phyloP scores from a whole-genome alignment of 2,888 invertebrate genomes.

The Machimus atricapillus region DNA sequence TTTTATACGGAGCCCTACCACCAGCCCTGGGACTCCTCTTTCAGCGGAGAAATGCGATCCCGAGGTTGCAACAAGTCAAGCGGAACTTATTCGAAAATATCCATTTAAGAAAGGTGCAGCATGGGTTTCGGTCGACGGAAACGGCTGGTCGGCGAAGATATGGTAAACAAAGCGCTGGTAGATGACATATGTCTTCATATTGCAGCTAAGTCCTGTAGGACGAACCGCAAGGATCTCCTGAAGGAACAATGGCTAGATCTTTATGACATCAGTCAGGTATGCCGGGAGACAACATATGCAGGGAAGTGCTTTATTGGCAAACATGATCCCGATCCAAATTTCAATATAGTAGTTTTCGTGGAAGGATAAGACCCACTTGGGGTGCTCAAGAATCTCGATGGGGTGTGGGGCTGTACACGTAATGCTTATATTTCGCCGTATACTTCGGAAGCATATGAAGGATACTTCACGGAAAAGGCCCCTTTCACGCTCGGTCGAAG shows the following conservation, averaged over 20 bases:
- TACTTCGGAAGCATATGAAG: conserved; percentile 7
- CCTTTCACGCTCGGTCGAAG: background rate
- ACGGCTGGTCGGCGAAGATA: background rate
- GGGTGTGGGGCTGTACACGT: background rate
- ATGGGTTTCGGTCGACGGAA: background rate
- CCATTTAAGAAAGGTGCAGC: background rate
- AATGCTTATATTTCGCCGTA: background rate
- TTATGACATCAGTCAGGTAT: background rate
- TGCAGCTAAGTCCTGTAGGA: background rate
- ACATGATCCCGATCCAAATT: background rate
- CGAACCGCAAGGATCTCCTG: background rate
- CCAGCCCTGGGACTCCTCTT: background rate
- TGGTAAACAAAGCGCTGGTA: background rate
- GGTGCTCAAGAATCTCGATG: background rate
- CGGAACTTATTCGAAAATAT: background rate
- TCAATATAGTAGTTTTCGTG: background rate
- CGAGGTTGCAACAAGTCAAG: background rate
- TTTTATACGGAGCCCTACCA: background rate
- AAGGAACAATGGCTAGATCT: background rate
- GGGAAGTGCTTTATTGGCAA: conserved; percentile 22
- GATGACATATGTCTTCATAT: conserved; percentile 2
- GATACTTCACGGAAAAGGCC: conserved; percentile 12
- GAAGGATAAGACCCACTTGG: background rate
- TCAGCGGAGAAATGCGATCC: background rate
- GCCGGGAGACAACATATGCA: background rate